Base-by-base conservation (phyloP, 2,888 invertebrate species). In the Merodon equestris region DNA sequence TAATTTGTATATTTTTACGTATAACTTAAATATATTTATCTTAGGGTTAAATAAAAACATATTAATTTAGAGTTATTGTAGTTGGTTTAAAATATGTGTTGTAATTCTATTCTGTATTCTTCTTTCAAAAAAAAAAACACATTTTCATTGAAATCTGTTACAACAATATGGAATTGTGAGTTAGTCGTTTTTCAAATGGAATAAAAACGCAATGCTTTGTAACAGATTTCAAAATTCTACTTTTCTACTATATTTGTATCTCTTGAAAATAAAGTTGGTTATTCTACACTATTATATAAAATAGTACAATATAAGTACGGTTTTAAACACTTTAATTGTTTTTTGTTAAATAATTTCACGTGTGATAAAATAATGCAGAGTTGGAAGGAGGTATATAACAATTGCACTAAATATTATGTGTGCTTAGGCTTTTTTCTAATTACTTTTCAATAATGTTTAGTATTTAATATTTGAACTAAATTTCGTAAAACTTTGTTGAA, bases 311-410 rank as follows among this genome's bases (percentile, higher is more conserved):
- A 40, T n/a, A 40, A 40, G 12, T 72, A 72, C 54, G 56, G 50
- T 57, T 50, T 40, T 57, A 70, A 74, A 70, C 58, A 79, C 63
- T 74, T 73, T 51, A 79, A 70, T 64, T 27, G 44, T 70, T 40
- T 64, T 79, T 51, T 57, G 74, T 71, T 70, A 58, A 72, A 76
- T 76, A 81, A 63, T 67, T 82, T 77, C 82, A 81, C 71, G 68
- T 74, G 58, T 75, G 71, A 64, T 76, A 67, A 61, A 48, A 53
- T 82, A 82, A 84, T 83, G 88, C 88, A 88, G 88, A 88, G 87
- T 86, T 88, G 88, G 88, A 88, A 87, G 86, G 88, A 88, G 88
- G 88, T 88, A 88, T 86, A 86, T 86, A 84, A 84, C n/a, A 67
- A 71, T 71, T 64, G 81, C 81, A 81, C 81, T 60, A 58, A 58